Evolutionary conservation across 2,113 vertebrate genomes (phyloP).

Genomic region (Apaloderma vittatum): DNA sequence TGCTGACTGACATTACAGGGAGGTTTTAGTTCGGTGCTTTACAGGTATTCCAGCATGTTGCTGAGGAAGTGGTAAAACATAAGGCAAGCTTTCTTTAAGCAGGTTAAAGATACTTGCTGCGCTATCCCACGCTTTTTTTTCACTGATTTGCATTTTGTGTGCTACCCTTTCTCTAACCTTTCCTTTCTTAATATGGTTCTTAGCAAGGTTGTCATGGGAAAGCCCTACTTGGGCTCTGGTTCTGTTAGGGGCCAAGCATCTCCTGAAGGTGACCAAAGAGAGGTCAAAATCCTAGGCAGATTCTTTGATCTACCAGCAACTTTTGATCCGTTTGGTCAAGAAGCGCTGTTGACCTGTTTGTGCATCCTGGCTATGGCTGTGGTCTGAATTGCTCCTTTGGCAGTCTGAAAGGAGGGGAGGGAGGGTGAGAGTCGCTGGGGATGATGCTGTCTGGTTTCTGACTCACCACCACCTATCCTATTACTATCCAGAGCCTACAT

Average conservation of each 20-base stretch:
- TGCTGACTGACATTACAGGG: background rate
- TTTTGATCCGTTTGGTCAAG: slow-evolving; percentile 8
- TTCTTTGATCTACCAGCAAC: background rate
- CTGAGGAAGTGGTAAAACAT: background rate
- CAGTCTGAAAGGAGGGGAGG: background rate
- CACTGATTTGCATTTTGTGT: background rate
- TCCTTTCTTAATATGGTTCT: background rate
- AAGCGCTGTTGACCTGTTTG: background rate
- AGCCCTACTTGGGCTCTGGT: background rate
- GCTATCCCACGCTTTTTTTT: background rate
- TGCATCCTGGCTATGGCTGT: background rate
- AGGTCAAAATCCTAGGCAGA: background rate
- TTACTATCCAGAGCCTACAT: background rate
- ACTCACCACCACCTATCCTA: background rate
- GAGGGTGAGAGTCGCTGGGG: background rate
- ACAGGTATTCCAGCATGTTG: background rate
- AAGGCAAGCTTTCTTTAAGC: background rate
- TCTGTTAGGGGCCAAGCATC: background rate
- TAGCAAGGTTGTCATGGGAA: background rate
- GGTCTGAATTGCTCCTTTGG: background rate
- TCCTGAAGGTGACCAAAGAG: background rate
- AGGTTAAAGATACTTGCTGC: background rate
- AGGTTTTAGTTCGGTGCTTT: background rate
- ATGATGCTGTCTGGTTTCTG: background rate
- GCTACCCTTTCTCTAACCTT: background rate